Evolutionary conservation across 2,113 vertebrate genomes (phyloP).

Genomic region (Melanotaenia duboulayi): DNA sequence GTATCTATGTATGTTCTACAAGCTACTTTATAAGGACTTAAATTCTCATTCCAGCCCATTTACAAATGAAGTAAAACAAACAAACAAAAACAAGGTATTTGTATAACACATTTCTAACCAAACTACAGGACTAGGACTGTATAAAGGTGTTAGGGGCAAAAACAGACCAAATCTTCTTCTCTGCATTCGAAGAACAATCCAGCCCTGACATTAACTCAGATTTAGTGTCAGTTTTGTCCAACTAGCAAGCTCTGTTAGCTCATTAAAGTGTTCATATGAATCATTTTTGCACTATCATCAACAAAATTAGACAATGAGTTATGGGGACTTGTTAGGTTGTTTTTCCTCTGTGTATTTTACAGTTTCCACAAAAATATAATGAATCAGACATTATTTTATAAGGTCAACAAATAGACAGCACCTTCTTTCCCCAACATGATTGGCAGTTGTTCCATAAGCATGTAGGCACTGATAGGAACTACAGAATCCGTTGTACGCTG

Average conservation of each 20-base stretch:
- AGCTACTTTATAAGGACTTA: too few species aligned
- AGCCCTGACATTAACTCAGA: neutral
- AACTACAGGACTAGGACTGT: too few species aligned
- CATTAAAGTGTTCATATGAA: neutral
- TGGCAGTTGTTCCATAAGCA: constrained; percentile 46
- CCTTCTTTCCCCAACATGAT: constrained; percentile 12
- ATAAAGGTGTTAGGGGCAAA: too few species aligned
- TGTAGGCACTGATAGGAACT: constrained; percentile 18
- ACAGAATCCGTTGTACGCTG: constrained; percentile 35
- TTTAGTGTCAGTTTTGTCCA: neutral
- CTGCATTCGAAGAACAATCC: neutral
- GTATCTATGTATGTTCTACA: too few species aligned
- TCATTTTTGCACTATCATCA: neutral
- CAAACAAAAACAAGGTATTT: too few species aligned
- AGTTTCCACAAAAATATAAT: neutral
- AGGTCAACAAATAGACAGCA: constrained; percentile 5
- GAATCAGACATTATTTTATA: neutral
- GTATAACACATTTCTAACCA: too few species aligned
- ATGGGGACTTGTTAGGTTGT: neutral
- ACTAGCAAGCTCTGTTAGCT: neutral
- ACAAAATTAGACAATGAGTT: neutral
- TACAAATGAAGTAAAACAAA: too few species aligned
- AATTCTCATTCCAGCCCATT: too few species aligned
- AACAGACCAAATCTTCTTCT: neutral
- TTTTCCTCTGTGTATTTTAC: neutral